A percentile compares a stretch with the other conserved stretches of the same genome.
Conservation (phyloP, 2,888 invertebrate genomes). For the Amphipyra tragopoginis region DNA sequence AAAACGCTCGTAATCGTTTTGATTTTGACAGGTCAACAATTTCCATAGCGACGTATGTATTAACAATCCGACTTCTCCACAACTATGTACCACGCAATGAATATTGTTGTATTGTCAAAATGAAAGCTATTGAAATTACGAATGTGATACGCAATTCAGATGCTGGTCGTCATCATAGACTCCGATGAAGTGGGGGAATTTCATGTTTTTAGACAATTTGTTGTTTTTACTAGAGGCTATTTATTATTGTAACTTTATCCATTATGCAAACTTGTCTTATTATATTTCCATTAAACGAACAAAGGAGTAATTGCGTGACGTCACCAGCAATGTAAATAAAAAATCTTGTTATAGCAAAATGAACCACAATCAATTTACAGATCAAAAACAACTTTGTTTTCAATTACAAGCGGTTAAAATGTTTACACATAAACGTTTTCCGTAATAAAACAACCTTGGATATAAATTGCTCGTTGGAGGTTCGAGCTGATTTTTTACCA, state of each 20-base stretch:
- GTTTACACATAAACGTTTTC: constrained; percentile 61
- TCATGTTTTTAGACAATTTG: no score
- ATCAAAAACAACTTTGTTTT: constrained; percentile 62
- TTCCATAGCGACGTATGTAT: no score
- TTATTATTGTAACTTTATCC: background rate
- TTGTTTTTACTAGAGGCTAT: background rate
- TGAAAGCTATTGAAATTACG: no score
- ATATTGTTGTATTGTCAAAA: no score
- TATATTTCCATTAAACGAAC: constrained; percentile 40
- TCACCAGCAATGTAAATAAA: constrained; percentile 16
- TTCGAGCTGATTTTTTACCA: constrained; percentile 70
- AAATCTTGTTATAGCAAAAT: constrained; percentile 27
- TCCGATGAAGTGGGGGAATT: background rate
- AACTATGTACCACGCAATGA: no score
- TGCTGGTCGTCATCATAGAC: no score
- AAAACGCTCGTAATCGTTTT: no score
- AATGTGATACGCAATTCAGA: no score
- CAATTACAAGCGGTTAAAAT: constrained; percentile 58
- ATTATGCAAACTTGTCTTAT: constrained; percentile 20
- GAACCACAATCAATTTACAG: constrained; percentile 50
- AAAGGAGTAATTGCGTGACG: constrained; percentile 16
- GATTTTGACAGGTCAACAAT: no score
- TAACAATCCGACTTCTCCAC: no score
- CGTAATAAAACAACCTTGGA: constrained; percentile 59
- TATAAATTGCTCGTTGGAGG: constrained; percentile 56